Evolutionary conservation across 2,113 vertebrate genomes (phyloP).

Genomic region (Phyllostomus discolor): DNA sequence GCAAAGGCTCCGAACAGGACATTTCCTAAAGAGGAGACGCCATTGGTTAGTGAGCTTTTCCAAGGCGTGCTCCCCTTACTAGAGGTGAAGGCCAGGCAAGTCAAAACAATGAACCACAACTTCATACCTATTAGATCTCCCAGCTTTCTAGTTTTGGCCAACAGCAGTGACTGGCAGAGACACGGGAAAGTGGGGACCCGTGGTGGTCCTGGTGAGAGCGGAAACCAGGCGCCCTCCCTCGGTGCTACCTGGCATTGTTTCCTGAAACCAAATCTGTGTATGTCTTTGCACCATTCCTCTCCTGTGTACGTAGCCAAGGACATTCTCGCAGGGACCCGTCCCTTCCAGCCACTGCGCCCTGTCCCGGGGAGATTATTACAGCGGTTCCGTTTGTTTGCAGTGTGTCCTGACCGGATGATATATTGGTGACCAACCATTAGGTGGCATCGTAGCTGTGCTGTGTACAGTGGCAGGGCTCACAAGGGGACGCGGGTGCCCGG

Average conservation of each 20-base stretch:
- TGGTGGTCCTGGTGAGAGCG: accelerated
- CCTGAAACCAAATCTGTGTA: not conserved
- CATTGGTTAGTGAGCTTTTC: not conserved
- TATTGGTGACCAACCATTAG: not conserved
- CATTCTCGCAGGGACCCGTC: too few species aligned
- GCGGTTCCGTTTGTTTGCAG: accelerated
- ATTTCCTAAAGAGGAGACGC: not conserved
- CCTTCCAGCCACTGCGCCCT: not conserved
- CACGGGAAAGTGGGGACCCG: not conserved
- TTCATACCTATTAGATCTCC: not conserved
- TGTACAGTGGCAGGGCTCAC: not conserved
- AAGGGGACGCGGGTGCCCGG: not conserved
- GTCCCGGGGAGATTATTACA: not conserved
- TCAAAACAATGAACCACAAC: not conserved
- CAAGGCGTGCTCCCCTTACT: too few species aligned
- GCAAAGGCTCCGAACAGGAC: not conserved
- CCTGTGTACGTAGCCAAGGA: not conserved
- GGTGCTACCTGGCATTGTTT: not conserved
- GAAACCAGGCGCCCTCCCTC: not conserved
- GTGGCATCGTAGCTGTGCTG: not conserved
- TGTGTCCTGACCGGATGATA: not conserved
- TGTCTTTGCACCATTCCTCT: not conserved
- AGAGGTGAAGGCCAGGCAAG: not conserved
- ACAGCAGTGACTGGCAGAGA: not conserved
- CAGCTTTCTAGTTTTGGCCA: not conserved